These are phyloP conservation scores for Mus spretus DNA, from an alignment of 2,797 vertebrate genomes.

Conservation along the genomic window DNA sequence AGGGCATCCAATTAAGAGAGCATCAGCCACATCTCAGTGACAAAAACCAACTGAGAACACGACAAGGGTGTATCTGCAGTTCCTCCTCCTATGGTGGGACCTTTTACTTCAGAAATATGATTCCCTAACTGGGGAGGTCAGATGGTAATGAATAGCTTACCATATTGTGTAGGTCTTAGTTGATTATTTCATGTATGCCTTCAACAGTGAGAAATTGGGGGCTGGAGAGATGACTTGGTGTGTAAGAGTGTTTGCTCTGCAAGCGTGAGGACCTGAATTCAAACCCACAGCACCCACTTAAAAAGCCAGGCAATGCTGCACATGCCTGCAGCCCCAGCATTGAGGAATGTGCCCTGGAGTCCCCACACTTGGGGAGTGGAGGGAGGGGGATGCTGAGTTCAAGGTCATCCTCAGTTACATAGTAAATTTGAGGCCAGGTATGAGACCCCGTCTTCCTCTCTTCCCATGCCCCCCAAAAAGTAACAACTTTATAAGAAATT, in stretches of 20 bases:
- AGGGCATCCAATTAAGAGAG: background rate
- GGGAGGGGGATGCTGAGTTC: background rate
- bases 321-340: background rate
- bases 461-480: background rate
- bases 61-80: background rate
- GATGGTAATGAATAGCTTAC: background rate
- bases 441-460: background rate
- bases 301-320: background rate
- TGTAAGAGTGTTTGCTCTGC: background rate
- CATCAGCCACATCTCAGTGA: background rate
- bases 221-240: background rate
- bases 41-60: background rate
- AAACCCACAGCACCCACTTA: background rate
- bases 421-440: background rate
- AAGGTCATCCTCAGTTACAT: background rate
- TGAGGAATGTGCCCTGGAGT: background rate
- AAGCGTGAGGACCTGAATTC: background rate
- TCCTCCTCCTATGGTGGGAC: background rate
- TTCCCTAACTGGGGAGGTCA: background rate
- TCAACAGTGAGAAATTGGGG: background rate
- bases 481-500: background rate
- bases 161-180: background rate
- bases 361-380: background rate
- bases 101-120: background rate
- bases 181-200: background rate